Conservation (phyloP, 1,140 invertebrate species). For the Drosophila arawakana region DNA sequence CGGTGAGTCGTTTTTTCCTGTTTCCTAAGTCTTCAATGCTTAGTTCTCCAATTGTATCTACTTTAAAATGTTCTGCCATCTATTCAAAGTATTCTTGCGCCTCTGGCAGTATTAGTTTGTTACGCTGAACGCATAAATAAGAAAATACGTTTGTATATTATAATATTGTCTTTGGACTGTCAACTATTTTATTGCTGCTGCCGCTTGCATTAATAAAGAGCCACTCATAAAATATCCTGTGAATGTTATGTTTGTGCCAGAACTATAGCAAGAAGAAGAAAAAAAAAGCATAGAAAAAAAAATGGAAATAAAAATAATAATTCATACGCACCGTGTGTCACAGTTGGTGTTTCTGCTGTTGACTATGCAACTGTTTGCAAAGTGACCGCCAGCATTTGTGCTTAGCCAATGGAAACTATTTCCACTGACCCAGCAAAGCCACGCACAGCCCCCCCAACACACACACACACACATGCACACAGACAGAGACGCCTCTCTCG, state of each 20-base stretch:
- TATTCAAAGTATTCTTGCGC: background rate
- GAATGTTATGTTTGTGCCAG: slow-evolving; percentile 25
- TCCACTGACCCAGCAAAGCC: background rate
- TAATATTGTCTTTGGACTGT: slow-evolving; percentile 2
- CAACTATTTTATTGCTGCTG: slow-evolving; percentile 24
- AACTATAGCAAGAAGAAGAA: background rate
- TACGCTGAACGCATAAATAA: background rate
- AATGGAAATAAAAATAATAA: slow-evolving; percentile 3
- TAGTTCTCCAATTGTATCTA: too few species aligned
- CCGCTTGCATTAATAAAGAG: slow-evolving; percentile 16
- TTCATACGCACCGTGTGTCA: slow-evolving; percentile 32
- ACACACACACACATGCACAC: background rate
- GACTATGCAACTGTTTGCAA: slow-evolving; percentile 29
- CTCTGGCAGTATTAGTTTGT: background rate
- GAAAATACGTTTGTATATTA: background rate
- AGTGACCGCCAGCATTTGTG: slow-evolving; percentile 26
- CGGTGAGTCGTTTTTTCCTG: too few species aligned
- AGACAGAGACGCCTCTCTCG: background rate
- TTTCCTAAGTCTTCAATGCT: too few species aligned
- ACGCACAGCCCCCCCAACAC: background rate
- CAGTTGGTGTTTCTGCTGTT: slow-evolving; percentile 5
- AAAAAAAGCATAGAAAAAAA: too few species aligned
- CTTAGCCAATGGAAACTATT: slow-evolving; percentile 35
- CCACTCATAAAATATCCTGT: slow-evolving; percentile 28
- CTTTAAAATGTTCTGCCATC: background rate